Evolutionary conservation across 2,888 invertebrate species (phyloP).

Genomic region (Timandra comae): DNA sequence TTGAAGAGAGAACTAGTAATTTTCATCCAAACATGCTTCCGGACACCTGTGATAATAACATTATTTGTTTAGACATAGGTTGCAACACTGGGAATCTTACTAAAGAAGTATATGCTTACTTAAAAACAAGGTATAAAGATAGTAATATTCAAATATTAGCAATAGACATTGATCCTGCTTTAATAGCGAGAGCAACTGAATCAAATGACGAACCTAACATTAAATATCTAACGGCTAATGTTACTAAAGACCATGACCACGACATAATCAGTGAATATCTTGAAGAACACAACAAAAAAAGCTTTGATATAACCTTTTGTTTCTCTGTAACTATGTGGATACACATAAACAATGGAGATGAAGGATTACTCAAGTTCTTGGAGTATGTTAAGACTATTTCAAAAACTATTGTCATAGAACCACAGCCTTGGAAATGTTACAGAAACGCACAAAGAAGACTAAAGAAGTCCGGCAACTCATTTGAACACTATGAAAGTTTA

Average conservation of each 20-base stretch:
- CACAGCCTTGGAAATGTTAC: conserved; percentile 92
- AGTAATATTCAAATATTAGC: conserved; percentile 74
- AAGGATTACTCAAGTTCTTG: conserved; percentile 80
- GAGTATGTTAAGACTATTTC: conserved; percentile 69
- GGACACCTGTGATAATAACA: conserved; percentile 19
- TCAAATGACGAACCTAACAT: conserved; percentile 62
- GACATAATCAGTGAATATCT: conserved; percentile 67
- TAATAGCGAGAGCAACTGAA: conserved; percentile 82
- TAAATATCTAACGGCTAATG: conserved; percentile 76
- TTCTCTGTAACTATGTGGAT: conserved; percentile 95
- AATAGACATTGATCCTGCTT: conserved; percentile 83
- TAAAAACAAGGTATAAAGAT: conserved; percentile 54
- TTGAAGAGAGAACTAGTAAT: conserved; percentile 80
- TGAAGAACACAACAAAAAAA: conserved; percentile 39
- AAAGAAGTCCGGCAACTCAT: conserved; percentile 78
- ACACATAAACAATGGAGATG: conserved; percentile 89
- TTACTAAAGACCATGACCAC: conserved; percentile 66
- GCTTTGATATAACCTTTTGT: conserved; percentile 84
- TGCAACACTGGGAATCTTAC: conserved; percentile 90
- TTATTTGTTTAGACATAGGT: conserved; percentile 82
- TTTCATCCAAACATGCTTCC: conserved; percentile 65
- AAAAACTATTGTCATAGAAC: conserved; percentile 83
- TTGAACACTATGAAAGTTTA: conserved; percentile 77
- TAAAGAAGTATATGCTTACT: conserved; percentile 68
- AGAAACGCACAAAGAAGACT: conserved; percentile 84